These are phyloP conservation scores for Drosophila longiperda DNA, from an alignment of 2,888 invertebrate species.

Conservation along the genomic window DNA sequence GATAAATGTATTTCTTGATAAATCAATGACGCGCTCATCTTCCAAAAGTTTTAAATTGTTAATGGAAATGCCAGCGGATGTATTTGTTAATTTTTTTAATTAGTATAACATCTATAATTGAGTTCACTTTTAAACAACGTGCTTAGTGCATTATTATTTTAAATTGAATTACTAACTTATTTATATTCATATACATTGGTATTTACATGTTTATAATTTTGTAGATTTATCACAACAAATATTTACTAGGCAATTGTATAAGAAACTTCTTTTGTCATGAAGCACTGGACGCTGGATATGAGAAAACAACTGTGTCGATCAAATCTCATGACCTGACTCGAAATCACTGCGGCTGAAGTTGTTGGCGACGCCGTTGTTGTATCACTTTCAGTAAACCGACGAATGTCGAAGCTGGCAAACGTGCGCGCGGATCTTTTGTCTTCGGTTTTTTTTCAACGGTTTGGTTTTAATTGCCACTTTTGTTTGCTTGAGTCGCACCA, in stretches of 20 bases:
- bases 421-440: constrained; percentile 60
- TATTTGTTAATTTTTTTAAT: constrained; percentile 1
- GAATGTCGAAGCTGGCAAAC: constrained; percentile 78
- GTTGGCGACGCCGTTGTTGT: constrained; percentile 39
- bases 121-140: not conserved
- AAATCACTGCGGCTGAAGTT: constrained; percentile 45
- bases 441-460: constrained; percentile 21
- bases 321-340: constrained; percentile 28
- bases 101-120: not conserved
- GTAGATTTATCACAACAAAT: not conserved
- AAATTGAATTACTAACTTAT: not conserved
- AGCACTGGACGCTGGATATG: constrained; percentile 6
- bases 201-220: not conserved
- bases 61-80: not conserved
- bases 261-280: constrained; percentile 15
- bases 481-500: constrained; percentile 13
- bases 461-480: constrained; percentile 18
- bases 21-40: not conserved
- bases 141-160: not conserved
- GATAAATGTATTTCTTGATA: constrained; percentile 4
- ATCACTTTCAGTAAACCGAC: constrained; percentile 76
- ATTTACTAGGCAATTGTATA: constrained; percentile 2
- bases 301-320: constrained; percentile 26
- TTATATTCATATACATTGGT: not conserved
- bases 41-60: not conserved